Conservation (phyloP, 2,113 vertebrate species). For the Dascyllus trimaculatus region DNA sequence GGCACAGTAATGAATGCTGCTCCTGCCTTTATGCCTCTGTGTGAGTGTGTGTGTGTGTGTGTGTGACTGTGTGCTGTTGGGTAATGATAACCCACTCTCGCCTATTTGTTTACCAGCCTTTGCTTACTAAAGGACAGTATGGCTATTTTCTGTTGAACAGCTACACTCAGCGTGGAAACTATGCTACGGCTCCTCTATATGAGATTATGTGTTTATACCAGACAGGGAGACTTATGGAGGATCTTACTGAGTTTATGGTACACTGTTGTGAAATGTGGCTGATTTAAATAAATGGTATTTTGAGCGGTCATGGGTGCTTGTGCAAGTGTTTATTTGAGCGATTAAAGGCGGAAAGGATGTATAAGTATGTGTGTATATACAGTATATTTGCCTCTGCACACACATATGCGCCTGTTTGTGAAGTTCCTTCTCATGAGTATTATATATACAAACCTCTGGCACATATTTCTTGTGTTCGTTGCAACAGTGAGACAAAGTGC, state of each 20-base stretch:
- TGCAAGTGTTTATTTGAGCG: conserved; percentile 27
- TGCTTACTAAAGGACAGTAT: conserved; percentile 56
- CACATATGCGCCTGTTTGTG: neutral
- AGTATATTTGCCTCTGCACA: conserved; percentile 13
- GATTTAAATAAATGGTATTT: conserved; percentile 34
- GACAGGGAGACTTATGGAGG: conserved; percentile 4
- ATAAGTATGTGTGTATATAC: neutral
- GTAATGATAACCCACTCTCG: conserved; percentile 38
- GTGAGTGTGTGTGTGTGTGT: conserved; percentile 20
- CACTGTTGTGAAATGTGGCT: conserved; percentile 28
- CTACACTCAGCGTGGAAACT: conserved; percentile 39
- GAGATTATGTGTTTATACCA: conserved; percentile 31
- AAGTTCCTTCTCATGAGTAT: neutral
- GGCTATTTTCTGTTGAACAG: conserved; percentile 44
- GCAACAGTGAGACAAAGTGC: conserved; percentile 8
- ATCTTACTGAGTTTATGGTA: conserved; percentile 12
- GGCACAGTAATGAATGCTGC: conserved; percentile 59
- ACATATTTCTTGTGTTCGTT: conserved; percentile 9
- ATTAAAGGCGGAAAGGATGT: conserved; percentile 7
- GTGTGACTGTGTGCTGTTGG: conserved; percentile 21
- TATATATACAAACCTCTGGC: conserved; percentile 19
- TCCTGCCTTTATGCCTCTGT: conserved; percentile 10
- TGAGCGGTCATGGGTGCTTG: conserved; percentile 9
- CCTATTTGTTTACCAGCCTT: conserved; percentile 57
- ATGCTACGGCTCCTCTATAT: conserved; percentile 22